Base-by-base conservation (phyloP, 2,888 invertebrate genomes). In the Caenorhabditis uteleia region DNA sequence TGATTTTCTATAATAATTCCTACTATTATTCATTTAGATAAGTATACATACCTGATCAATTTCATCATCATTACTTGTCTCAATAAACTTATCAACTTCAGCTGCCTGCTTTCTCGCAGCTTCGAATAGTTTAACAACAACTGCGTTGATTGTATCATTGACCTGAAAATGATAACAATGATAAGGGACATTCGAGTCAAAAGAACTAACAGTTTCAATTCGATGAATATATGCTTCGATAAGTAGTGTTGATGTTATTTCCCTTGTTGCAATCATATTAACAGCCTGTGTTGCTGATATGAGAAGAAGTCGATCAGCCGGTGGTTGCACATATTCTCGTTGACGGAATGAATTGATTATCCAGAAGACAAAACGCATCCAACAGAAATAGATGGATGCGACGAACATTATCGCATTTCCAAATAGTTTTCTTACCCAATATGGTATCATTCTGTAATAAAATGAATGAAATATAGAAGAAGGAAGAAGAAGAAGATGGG, bases 251-350 rank as follows among this genome's bases (percentile, higher is more conserved):
- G 75, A 62, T 16, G 71, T 62, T 8, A 78, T 60, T 74, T 85
- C 78, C 65, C 83, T 77, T n/a, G 68, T 71, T 33, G 84, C 74
- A 33, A 85, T 85, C 73, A 83, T 83, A 39, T 73, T 72, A 2
- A 84, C 83, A 23, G 85, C 75, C 68, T 71, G 40, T 4, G 78
- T 78, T 6, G 84, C 85, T 61, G 83, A 82, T 42, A 80, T 76
- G 26, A 83, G 71, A 25, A 85, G 79, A 1, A 85, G 66, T 12
- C 79, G 77, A 66, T 85, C 77, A n/a, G 72, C 68, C 2, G 84
- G 82, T 38, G 74, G 72, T n/a, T 82, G 70, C 0, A 85, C 81
- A 39, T 53, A 59, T 36, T 46, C 44, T 6, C 66, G 55, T 47
- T 55, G 55, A 6, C 55, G 55, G 51, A 74, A 68, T 12, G 42